phyloP scores from a whole-genome alignment of 2,888 invertebrate species.

The Orchesellides sinensis region DNA sequence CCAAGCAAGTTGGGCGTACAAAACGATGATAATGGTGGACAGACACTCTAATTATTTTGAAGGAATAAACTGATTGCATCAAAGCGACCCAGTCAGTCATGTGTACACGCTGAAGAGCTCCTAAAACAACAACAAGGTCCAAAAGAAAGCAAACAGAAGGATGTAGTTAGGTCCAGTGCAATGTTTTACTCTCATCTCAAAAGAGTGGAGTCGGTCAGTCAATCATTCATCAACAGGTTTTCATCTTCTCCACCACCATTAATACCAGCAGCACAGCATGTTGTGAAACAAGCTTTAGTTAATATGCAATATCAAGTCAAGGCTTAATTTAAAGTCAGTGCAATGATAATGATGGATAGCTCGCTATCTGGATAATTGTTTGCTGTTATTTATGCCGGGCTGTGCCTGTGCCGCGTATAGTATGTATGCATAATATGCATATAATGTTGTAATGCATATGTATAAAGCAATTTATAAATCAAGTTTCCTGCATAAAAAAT shows the following conservation, averaged over 20 bases:
- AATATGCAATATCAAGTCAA: too few species aligned
- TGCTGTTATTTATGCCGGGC: neutral
- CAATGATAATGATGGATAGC: too few species aligned
- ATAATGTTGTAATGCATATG: neutral
- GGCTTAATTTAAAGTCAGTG: too few species aligned
- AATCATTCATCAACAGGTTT: conserved; percentile 41
- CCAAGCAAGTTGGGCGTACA: conserved; percentile 1
- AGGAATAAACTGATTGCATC: conserved; percentile 25
- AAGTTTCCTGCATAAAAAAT: neutral
- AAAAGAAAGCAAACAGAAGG: neutral
- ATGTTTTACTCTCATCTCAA: neutral
- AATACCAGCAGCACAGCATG: neutral
- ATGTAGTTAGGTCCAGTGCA: neutral
- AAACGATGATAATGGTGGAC: neutral
- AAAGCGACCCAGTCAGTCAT: neutral
- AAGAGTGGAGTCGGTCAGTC: conserved; percentile 10
- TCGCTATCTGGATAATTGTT: too few species aligned
- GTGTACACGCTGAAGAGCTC: neutral
- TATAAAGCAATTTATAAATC: neutral
- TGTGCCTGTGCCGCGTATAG: neutral
- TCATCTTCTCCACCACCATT: neutral
- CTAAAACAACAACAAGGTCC: neutral
- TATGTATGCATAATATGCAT: neutral
- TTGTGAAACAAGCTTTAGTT: too few species aligned
- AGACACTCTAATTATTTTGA: conserved; percentile 12